These are phyloP conservation scores for Anastatus disparis DNA, from an alignment of 1,140 invertebrate genomes.

Conservation along the genomic window DNA sequence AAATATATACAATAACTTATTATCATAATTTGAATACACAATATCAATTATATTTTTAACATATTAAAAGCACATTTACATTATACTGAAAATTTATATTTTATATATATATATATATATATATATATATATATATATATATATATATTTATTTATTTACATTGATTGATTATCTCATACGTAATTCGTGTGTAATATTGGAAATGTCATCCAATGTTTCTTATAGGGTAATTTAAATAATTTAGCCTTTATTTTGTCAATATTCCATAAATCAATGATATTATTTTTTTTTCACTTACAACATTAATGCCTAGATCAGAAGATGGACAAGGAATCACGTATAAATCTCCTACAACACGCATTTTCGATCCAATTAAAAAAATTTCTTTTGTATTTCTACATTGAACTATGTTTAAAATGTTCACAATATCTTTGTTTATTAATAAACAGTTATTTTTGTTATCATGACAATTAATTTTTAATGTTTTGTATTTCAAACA, in stretches of 20 bases:
- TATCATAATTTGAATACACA: no score
- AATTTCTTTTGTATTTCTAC: background rate
- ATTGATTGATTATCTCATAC: background rate
- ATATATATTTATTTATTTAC: no score
- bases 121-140: no score
- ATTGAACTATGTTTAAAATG: background rate
- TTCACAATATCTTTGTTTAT: background rate
- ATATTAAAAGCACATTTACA: no score
- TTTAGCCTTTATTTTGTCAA: background rate
- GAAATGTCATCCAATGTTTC: background rate
- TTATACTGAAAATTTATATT: no score
- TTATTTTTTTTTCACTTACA: background rate
- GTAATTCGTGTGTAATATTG: background rate
- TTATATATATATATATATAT: no score
- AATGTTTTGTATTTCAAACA: background rate
- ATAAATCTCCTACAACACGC: background rate
- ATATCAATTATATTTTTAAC: no score
- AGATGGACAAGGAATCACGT: no score
- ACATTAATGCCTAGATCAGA: background rate
- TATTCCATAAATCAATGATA: no score
- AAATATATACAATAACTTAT: no score
- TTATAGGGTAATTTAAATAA: background rate
- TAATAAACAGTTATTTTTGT: background rate
- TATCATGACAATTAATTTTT: background rate
- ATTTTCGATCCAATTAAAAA: background rate